Evolutionary conservation across 2,888 invertebrate genomes (phyloP), one percentile per base, ranked within the genome.

Genomic region (Noctua janthina): DNA sequence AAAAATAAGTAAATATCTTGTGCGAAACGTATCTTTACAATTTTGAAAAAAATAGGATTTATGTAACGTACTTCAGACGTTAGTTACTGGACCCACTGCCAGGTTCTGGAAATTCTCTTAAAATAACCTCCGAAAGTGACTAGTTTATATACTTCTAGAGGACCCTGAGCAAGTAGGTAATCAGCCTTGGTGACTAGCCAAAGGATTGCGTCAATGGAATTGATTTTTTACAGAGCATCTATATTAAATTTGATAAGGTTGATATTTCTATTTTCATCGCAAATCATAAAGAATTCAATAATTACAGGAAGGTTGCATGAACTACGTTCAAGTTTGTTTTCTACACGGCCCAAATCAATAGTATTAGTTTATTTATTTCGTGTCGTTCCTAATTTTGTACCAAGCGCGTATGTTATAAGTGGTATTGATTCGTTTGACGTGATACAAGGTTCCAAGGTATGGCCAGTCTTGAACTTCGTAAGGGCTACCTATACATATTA

Each of bases 341-440:
- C 11, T 51, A 62, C n/a, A 10, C 13, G 46, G 13, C 59, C 8
- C 3, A 59, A 85, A 85, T 85, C 85, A 81, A 85, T 85, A 85
- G 1, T 49, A 46, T 75, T 86, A 59, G n/a, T 70, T 78, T 77
- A 88, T 86, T 81, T 77, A 76, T 75, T 70, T 78, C 11, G 62
- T 15, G 80, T 84, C 84, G 84, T 75, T 75, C 46, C 81, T 87
- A 82, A 83, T 84, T 84, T 59, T 56, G 77, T 74, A 82, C 79
- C 49, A 83, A 67, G 79, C 87, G 68, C 64, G 66, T 70, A 83
- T 68, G 68, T 78, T 72, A 29, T 68, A 81, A 74, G 79, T 39
- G 64, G 20, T 89, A 89, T 85, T 71, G 83, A 86, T 89, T 83
- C 69, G 3, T 68, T 56, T 54, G 62, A 56, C 8, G 17, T 67